Evolutionary conservation across 2,797 vertebrate genomes (phyloP).

Genomic region (Chloroceryle inda): DNA sequence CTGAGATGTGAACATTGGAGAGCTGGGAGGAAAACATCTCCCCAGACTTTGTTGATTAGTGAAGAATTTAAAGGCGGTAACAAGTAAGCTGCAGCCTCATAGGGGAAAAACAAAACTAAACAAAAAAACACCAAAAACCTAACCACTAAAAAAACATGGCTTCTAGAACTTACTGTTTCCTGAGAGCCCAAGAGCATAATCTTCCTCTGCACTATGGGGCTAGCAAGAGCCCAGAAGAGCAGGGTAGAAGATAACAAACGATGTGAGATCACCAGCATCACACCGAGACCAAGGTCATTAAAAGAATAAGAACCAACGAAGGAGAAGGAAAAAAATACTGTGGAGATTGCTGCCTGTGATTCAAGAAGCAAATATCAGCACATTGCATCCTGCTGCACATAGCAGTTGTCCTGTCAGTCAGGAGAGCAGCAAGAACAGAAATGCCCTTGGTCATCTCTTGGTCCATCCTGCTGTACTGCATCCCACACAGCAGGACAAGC

Average conservation of each 20-base stretch:
- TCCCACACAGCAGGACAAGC: neutral
- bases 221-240: neutral
- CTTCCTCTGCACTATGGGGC: neutral
- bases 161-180: neutral
- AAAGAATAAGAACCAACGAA: neutral
- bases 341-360: neutral
- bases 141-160: accelerated
- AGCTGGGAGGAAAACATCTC: neutral
- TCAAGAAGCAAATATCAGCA: neutral
- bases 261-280: neutral
- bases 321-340: accelerated
- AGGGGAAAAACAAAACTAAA: no score
- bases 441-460: neutral
- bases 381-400: accelerated
- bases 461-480: neutral
- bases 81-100: neutral
- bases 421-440: neutral
- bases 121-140: no score
- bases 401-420: neutral
- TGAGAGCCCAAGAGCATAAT: neutral
- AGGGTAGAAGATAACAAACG: neutral
- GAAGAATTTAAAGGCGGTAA: neutral
- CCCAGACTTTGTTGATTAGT: neutral
- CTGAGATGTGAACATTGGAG: neutral
- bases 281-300: neutral